Conservation (phyloP, 1,140 invertebrate genomes). For the Oedothorax gibbosus region DNA sequence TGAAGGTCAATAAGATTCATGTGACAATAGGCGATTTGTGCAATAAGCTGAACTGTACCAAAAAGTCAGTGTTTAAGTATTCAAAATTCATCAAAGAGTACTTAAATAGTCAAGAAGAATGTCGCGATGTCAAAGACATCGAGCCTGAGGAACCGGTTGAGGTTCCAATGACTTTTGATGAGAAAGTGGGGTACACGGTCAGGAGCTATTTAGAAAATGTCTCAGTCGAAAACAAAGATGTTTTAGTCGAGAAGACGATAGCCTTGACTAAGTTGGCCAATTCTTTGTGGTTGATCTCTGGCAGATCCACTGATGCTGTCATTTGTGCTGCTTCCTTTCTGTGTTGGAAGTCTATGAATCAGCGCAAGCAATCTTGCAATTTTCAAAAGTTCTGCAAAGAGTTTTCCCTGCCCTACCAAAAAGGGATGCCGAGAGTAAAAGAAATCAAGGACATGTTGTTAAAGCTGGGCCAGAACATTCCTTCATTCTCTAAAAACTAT, state of each 20-base stretch:
- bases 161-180: background rate
- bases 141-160: background rate
- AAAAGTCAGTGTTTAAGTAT: constrained; percentile 21
- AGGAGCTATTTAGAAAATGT: background rate
- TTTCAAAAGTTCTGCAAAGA: constrained; percentile 17
- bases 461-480: constrained; percentile 33
- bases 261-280: constrained; percentile 12
- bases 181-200: background rate
- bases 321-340: constrained; percentile 21
- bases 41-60: background rate
- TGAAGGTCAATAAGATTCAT: background rate
- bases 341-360: constrained; percentile 40
- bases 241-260: constrained; percentile 12
- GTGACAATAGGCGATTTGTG: background rate
- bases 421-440: background rate
- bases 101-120: background rate
- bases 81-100: constrained; percentile 14
- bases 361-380: background rate
- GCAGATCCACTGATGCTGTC: constrained; percentile 8
- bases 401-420: background rate
- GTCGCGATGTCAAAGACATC: background rate
- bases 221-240: background rate
- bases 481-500: constrained; percentile 18
- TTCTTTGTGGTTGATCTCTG: constrained; percentile 26
- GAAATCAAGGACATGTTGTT: constrained; percentile 25